Base-by-base conservation (phyloP, 2,797 vertebrate species). In the Distichodus sexfasciatus region DNA sequence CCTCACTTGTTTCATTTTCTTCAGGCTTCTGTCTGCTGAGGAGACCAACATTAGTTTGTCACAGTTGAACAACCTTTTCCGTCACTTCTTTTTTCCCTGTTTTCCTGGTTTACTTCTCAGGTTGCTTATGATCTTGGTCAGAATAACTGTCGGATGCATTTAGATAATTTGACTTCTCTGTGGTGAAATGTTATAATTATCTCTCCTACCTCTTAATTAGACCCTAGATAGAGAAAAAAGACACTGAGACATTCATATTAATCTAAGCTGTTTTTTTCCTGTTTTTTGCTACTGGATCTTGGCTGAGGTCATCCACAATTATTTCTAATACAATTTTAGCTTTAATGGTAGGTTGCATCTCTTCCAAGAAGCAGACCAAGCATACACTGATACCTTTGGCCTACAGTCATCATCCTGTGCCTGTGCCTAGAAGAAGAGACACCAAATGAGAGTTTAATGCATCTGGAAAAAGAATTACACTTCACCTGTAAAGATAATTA, bases 201-300 rank as follows among this genome's bases (percentile, higher is more conserved):
- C 33, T 41, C 10, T 76, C 58, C 75, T 61, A 53, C 68, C 81
- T 82, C 85, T 86, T 81, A 88, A 71, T 41, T 78, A 65, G 77
- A 74, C 81, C 72, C 77, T 24, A 76, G 75, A 62, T 21, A 66
- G 28, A 46, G 48, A 28, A 31, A 48, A 57, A 53, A 70, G 44
- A 40, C 41, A 63, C 10, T 38, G 47, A 41, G 59, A 50, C 38
- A 68, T 63, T 69, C 36, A 40, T 46, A 17, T 29, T 53, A 66
- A 50, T 51, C 19, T 63, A 63, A 26, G 28, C 17, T 6, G 3
- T 43, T 59, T 43, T 50, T 11, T 24, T 12, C 28, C 14, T 19
- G 26, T 43, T 65, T 71, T 24, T 51, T 38, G 41, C 14, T 24
- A 26, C 14, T 23, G 24, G 41, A 68, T 57, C 66, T 70, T 31